A percentile compares a stretch with the other conserved stretches of the same genome.
Conservation (phyloP, 1,140 invertebrate species). For the Maniola jurtina region DNA sequence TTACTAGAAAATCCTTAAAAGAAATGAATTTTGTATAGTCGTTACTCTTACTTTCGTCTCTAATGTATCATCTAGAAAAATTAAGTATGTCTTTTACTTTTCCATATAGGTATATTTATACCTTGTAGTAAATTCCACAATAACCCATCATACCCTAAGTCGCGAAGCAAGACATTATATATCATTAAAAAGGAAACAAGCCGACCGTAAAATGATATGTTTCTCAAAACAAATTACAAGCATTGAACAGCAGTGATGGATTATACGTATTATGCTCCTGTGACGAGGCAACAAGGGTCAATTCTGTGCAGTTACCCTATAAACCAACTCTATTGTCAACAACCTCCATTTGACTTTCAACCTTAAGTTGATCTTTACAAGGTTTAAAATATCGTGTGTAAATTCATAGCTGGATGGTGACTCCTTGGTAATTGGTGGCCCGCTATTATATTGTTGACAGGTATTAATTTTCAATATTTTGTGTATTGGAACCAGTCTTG, state of each 20-base stretch:
- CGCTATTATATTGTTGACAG: slow-evolving; percentile 31
- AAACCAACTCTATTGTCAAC: slow-evolving; percentile 10
- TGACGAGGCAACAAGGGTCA: slow-evolving; percentile 32
- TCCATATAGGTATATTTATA: not conserved
- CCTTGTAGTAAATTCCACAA: not conserved
- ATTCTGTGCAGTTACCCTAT: slow-evolving; percentile 31
- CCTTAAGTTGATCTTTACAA: not conserved
- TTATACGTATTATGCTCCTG: slow-evolving; percentile 43
- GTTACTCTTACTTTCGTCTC: no score
- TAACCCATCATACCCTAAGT: slow-evolving; percentile 6
- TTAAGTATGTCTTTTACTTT: no score
- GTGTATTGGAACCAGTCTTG: slow-evolving; percentile 28
- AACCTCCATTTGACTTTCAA: slow-evolving; percentile 1
- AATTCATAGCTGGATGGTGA: slow-evolving; percentile 11
- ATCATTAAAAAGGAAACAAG: slow-evolving; percentile 36
- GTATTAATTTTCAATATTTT: slow-evolving; percentile 46
- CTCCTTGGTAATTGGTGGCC: slow-evolving; percentile 17
- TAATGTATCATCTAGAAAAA: no score
- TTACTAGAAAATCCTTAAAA: no score
- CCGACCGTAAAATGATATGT: slow-evolving; percentile 54
- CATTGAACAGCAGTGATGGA: slow-evolving; percentile 47
- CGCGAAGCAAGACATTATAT: slow-evolving; percentile 42
- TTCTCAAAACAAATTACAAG: slow-evolving; percentile 54
- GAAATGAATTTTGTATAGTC: no score
- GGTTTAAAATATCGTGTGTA: not conserved